A percentile compares a stretch with the other conserved stretches of the same genome.
Conservation (phyloP, 2,113 vertebrate species). For the Phaethon lepturus region DNA sequence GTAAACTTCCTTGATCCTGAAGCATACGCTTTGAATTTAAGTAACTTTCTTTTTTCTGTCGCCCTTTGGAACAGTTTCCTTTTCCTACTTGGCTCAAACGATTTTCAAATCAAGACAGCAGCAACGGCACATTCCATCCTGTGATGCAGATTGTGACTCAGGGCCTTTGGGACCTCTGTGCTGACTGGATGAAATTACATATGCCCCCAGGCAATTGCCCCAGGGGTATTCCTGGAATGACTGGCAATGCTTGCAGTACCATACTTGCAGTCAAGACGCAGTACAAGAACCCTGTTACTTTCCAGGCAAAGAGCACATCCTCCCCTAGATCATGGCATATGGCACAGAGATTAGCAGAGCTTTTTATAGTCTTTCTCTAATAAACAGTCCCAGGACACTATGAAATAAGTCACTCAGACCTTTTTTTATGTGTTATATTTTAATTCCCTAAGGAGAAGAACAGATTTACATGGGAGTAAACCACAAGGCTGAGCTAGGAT, state of each 20-base stretch:
- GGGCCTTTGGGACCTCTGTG: background rate
- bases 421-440: slow-evolving; percentile 5
- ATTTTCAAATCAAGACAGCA: background rate
- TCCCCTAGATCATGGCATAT: background rate
- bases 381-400: background rate
- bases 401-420: background rate
- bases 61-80: slow-evolving; percentile 67
- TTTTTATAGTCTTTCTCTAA: slow-evolving; percentile 23
- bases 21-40: slow-evolving; percentile 66
- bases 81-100: slow-evolving; percentile 31
- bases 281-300: background rate
- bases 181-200: background rate
- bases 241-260: background rate
- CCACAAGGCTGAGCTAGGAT: background rate
- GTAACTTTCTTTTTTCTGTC: slow-evolving; percentile 62
- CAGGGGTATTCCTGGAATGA: background rate
- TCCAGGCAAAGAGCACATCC: background rate
- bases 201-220: background rate
- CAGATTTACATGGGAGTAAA: slow-evolving; percentile 11
- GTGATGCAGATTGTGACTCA: background rate
- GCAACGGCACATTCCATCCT: background rate
- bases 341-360: background rate
- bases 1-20: slow-evolving; percentile 63
- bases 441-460: slow-evolving; percentile 1
- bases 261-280: background rate